Base-by-base conservation (phyloP, 1,140 invertebrate genomes). In the Drosophila cardini region DNA sequence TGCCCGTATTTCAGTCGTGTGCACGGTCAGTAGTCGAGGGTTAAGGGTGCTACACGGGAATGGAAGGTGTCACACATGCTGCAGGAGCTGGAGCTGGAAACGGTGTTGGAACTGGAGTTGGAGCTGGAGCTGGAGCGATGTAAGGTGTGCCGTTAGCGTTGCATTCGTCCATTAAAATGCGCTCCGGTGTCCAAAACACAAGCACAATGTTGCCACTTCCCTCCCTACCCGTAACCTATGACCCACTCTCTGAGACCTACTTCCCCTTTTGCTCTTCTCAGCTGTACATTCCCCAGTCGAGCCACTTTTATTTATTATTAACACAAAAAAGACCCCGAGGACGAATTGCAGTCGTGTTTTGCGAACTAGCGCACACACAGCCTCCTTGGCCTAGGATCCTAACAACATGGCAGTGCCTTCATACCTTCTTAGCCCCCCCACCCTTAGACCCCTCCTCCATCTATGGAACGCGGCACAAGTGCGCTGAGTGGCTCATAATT, bases 131-230 rank as follows among this genome's bases (percentile, higher is more conserved):
- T 57, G 60, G 58, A 36, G 55, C 45, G 42, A 36, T 55, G 11
- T 30, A 68, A 56, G 42, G 43, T 69, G 73, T 48, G 34, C 43
- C 55, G 50, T 16, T 70, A 68, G 62, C 64, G 69, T 71, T 87
- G 79, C 83, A 87, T 83, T 80, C 83, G 83, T 89, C 83, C 83
- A 87, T 87, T 87, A 89, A 87, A 87, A 87, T 89, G 79, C 83
- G 83, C 84, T 87, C 79, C 80, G 69, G 72, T 89, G 83, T 84
- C 84, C 84, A 87, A 89, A 89, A 89, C 76, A 89, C 84, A 61
- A 80, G 76, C 84, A 76, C 60, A 57, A 62, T 53, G 50, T 63
- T 46, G 50, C 3, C 43, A 7, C 50, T 30, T 32, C 45, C n/a
- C 32, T 10, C 8, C 16, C 15, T n/a, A 21, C 42, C 36, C 16